Conservation (phyloP, 2,113 vertebrate species). For the Pithys albifrons region DNA sequence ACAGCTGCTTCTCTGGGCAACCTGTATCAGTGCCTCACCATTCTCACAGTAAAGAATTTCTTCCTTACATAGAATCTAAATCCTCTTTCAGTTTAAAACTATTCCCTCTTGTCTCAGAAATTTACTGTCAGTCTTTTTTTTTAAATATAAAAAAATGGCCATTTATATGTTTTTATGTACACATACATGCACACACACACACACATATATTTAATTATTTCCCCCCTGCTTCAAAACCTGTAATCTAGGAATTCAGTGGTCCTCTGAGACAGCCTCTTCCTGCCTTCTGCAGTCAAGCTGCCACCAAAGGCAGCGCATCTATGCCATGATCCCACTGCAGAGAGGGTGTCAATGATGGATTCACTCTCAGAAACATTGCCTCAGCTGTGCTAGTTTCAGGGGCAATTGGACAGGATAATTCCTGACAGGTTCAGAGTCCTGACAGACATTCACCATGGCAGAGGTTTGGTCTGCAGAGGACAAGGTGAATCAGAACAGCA, state of each 20-base stretch:
- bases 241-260: not conserved
- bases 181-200: no score
- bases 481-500: not conserved
- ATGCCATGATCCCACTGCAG: accelerated
- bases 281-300: not conserved
- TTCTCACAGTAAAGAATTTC: not conserved
- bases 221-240: not conserved
- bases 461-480: not conserved
- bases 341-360: not conserved
- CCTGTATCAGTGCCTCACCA: not conserved
- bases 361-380: not conserved
- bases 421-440: not conserved
- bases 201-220: no score
- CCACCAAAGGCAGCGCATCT: not conserved
- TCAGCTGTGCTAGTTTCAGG: not conserved
- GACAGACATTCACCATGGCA: not conserved
- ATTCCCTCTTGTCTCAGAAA: not conserved
- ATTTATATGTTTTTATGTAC: not conserved
- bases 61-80: not conserved
- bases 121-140: accelerated
- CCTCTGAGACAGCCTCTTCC: not conserved
- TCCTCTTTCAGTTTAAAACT: not conserved
- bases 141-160: not conserved
- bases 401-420: not conserved
- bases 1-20: not conserved